Conservation (phyloP, 2,888 invertebrate species). For the Seira musarum region DNA sequence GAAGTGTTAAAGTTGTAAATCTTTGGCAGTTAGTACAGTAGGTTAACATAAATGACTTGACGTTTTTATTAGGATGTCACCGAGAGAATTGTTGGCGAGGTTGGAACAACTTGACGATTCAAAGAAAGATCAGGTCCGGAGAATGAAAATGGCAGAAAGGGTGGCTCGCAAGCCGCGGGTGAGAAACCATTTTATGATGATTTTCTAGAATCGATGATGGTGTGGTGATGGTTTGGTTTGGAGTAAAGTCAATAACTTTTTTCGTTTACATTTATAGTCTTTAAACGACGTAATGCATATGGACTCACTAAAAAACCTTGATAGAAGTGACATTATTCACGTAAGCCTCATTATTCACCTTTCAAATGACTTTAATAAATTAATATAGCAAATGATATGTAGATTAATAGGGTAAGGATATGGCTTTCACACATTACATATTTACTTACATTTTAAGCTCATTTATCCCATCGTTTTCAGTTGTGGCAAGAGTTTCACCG, state of each 20-base stretch:
- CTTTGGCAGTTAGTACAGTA: no score
- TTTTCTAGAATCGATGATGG: no score
- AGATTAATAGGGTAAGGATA: no score
- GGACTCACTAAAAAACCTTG: constrained; percentile 82
- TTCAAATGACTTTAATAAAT: no score
- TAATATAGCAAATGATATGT: no score
- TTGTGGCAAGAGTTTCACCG: constrained; percentile 89
- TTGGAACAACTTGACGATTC: constrained; percentile 58
- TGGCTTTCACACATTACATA: not conserved
- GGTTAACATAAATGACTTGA: not conserved
- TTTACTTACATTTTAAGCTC: not conserved
- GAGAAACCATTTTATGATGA: not conserved
- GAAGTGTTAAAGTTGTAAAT: constrained; percentile 10
- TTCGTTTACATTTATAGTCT: constrained; percentile 67
- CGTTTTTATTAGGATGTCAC: constrained; percentile 75
- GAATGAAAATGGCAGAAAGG: constrained; percentile 40
- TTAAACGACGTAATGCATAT: constrained; percentile 84
- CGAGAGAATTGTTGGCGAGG: constrained; percentile 78
- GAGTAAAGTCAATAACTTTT: no score
- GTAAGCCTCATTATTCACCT: constrained; percentile 68
- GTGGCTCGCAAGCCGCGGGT: constrained; percentile 34
- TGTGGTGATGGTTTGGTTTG: no score
- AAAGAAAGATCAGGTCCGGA: constrained; percentile 35
- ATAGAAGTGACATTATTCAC: constrained; percentile 79
- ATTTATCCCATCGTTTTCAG: constrained; percentile 63